Conservation (phyloP, 2,888 invertebrate species). For the Seira ritae region DNA sequence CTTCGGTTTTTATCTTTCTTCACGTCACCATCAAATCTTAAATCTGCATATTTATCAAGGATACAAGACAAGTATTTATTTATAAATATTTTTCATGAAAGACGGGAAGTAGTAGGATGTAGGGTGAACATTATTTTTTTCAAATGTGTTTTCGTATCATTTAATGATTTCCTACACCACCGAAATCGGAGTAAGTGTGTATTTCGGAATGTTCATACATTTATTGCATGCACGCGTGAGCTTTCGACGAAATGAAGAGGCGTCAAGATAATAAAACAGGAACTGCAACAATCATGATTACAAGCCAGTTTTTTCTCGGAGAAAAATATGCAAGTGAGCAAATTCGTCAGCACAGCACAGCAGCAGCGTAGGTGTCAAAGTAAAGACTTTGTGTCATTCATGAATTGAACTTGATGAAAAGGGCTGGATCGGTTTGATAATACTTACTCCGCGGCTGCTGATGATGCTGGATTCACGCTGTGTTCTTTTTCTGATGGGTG, state of each 20-base stretch:
- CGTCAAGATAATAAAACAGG: constrained; percentile 29
- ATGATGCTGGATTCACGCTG: too few species aligned
- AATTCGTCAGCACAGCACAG: too few species aligned
- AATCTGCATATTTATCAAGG: too few species aligned
- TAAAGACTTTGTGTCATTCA: constrained; percentile 29
- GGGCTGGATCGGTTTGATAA: constrained; percentile 13
- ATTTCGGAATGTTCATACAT: background rate
- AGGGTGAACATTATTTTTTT: too few species aligned
- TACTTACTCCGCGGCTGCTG: too few species aligned
- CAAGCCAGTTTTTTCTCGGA: constrained; percentile 25
- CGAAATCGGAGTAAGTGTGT: constrained; percentile 15
- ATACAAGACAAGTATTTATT: too few species aligned
- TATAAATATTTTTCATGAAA: too few species aligned
- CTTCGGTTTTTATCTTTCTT: too few species aligned
- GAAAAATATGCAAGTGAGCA: too few species aligned
- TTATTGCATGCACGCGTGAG: background rate
- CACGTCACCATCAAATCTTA: too few species aligned
- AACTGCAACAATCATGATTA: constrained; percentile 27
- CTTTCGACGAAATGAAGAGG: background rate
- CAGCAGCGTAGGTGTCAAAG: too few species aligned
- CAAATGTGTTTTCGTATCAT: background rate
- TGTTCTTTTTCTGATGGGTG: constrained; percentile 25
- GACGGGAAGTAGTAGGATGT: too few species aligned
- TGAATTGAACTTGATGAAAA: constrained; percentile 4
- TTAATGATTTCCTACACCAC: background rate